Evolutionary conservation across 2,888 invertebrate species (phyloP).

Genomic region (Cerastis rubricosa): DNA sequence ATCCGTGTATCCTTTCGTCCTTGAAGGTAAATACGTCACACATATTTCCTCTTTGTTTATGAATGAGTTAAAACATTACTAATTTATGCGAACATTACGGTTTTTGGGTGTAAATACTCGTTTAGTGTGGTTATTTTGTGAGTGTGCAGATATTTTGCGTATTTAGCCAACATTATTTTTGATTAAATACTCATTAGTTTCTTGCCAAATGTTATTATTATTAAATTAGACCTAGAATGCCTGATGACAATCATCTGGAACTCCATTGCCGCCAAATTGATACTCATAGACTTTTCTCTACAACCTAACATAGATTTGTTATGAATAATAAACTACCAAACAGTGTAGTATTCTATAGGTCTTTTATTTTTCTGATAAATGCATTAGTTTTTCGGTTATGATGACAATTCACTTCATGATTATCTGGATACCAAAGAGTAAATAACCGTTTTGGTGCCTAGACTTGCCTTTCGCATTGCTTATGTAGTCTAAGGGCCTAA

Average conservation of each 20-base stretch:
- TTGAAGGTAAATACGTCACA: slow-evolving; percentile 63
- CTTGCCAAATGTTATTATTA: neutral
- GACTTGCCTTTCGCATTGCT: neutral
- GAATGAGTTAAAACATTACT: slow-evolving; percentile 46
- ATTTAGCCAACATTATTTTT: neutral
- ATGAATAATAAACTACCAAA: neutral
- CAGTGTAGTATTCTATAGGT: neutral
- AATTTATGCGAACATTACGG: slow-evolving; percentile 69
- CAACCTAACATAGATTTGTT: neutral
- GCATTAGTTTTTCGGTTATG: too few relatives aligned
- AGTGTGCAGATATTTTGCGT: slow-evolving; percentile 7
- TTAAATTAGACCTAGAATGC: slow-evolving; percentile 14
- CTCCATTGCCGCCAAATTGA: slow-evolving; percentile 55
- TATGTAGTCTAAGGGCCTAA: neutral
- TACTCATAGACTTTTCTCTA: neutral
- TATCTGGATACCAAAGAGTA: neutral
- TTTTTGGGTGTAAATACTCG: slow-evolving; percentile 56
- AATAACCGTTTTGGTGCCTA: neutral
- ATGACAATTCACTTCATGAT: neutral
- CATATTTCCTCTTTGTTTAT: slow-evolving; percentile 49
- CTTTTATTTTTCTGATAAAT: too few relatives aligned
- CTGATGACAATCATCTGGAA: slow-evolving; percentile 34
- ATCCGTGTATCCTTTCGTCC: slow-evolving; percentile 59
- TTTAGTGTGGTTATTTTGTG: slow-evolving; percentile 28
- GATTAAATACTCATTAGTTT: neutral